Evolutionary conservation across 2,113 vertebrate species (phyloP).

Genomic region (Circaetus gallicus): DNA sequence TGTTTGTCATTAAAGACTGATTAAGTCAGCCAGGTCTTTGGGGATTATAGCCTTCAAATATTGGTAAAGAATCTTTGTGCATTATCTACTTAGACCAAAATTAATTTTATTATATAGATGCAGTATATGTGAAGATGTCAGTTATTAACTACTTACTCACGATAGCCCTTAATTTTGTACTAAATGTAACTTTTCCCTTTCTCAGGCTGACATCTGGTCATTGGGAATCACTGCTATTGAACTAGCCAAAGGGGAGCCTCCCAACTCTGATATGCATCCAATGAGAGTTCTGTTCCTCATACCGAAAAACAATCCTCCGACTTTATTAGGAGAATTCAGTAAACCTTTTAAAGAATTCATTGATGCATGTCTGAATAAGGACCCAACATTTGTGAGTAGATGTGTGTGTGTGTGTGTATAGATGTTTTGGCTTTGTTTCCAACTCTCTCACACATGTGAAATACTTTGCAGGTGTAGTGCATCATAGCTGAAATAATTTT

Average conservation of each 20-base stretch:
- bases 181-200: not conserved
- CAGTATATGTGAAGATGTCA: not conserved
- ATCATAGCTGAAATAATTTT: not conserved
- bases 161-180: not conserved
- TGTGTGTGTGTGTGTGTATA: not conserved
- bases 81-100: not conserved
- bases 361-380: slow-evolving; percentile 92
- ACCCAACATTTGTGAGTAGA: slow-evolving; percentile 88
- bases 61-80: not conserved
- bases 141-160: not conserved
- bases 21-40: not conserved
- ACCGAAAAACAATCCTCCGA: slow-evolving; percentile 89
- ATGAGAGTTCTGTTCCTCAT: slow-evolving; percentile 94
- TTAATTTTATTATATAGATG: not conserved
- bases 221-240: slow-evolving; percentile 93
- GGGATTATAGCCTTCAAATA: not conserved
- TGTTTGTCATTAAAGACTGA: not conserved
- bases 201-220: slow-evolving; percentile 92
- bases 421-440: not conserved
- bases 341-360: slow-evolving; percentile 94
- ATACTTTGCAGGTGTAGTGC: not conserved
- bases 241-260: slow-evolving; percentile 91
- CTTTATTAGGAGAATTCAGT: slow-evolving; percentile 85
- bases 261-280: slow-evolving; percentile 91
- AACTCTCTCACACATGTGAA: not conserved